Evolutionary conservation across 2,797 vertebrate species (phyloP), one percentile per base, ranked within the genome.

Genomic region (Ctenosaura bakeri): DNA sequence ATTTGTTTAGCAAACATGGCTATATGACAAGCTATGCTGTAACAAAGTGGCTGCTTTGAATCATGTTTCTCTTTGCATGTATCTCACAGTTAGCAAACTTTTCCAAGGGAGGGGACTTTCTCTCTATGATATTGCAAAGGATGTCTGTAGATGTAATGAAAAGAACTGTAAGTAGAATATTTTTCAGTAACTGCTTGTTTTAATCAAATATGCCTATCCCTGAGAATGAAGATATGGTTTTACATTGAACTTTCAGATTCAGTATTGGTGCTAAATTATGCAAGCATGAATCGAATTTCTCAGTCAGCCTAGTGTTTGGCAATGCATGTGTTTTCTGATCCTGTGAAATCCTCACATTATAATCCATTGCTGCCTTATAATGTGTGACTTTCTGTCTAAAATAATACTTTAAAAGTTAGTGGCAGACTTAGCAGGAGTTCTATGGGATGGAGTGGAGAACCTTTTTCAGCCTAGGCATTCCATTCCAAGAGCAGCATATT

Each of bases 361-460:
- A n/a, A 83, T 26, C 88, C 42, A 77, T 77, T 83, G 71, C 69
- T 83, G 29, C 16, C 24, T 89, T 89, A 76, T 76, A 88, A 83
- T 18, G 71, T 83, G 73, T 52, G 71, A 32, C 13, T 83, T 89
- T 74, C 38, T 83, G 32, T 64, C 80, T 89, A 62, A 59, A 74
- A 64, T 77, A 83, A 35, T 42, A 35, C 35, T 74, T 32, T 50
- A 35, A n/a, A 76, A 22, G 54, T 64, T 56, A 85, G 35, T 83
- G 32, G 38, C 81, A 89, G 54, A 83, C 56, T 59, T 62, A 64
- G 26, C 10, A 81, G 80, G 62, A 16, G 18, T 88, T 82, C 54
- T 83, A 22, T 73, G 20, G 26, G 78, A 14, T 20, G 13, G 13
- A 3, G 50, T 32, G 74, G 35, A 18, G 54, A 46, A 42, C 14